Evolutionary conservation across 1,140 invertebrate genomes (phyloP), one percentile per base, ranked within the genome.

Genomic region (Sinella curviseta): DNA sequence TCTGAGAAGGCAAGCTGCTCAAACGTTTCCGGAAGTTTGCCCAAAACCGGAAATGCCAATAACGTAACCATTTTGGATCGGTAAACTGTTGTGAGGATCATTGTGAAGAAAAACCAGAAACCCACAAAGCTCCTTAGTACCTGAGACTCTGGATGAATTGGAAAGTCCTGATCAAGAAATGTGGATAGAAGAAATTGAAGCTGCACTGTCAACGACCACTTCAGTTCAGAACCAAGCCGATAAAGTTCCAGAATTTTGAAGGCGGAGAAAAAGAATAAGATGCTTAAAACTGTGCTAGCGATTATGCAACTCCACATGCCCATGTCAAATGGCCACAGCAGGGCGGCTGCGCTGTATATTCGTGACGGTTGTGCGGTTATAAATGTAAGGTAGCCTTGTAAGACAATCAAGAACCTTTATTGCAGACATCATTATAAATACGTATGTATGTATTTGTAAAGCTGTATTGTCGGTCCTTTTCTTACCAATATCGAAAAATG

Each of bases 301-400:
- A 36, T 17, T 3, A 75, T 39, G 31, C 4, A 4, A 48, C 35
- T 16, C 80, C 80, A 81, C 28, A 81, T n/a, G n/a, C 36, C 36
- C 17, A 74, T n/a, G 30, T 35, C 36, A 30, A 78, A 79, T 39
- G 80, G 80, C 80, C 80, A 81, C 24, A 74, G 70, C 4, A 74
- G 31, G 2, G 14, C 14, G 30, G 70, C 70, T 24, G 70, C 24
- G 16, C 30, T 34, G 30, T 30, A 74, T 8, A 74, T 74, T 36
- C 30, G 4, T 3, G 34, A 8, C 8, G 30, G 30, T 36, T 31
- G 30, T 12, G 70, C 4, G 1, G 70, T 74, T 24, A 74, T 30
- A 74, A 34, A 74, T 2, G 70, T 74, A 14, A 74, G 70, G 24
- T 1, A 74, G 26, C 55, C 55, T 60, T n/a, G n/a, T n/a, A n/a